Evolutionary conservation across 1,140 invertebrate species (phyloP).

Genomic region (Venturia canescens): DNA sequence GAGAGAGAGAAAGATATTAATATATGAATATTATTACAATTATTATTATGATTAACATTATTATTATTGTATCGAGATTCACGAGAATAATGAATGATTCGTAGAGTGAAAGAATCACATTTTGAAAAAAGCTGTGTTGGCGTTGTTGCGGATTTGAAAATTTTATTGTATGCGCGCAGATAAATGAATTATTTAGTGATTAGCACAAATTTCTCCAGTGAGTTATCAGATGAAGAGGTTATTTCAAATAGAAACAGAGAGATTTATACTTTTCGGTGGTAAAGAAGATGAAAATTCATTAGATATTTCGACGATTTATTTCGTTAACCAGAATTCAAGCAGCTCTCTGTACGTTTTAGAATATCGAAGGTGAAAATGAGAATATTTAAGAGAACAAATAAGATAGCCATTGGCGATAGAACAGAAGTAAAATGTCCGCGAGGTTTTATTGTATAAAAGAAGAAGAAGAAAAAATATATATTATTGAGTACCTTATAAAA

Average conservation of each 20-base stretch:
- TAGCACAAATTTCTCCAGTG: not conserved
- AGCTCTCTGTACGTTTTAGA: too few species aligned
- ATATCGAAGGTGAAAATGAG: not conserved
- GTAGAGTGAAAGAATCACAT: slow-evolving; percentile 19
- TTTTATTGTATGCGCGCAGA: slow-evolving; percentile 32
- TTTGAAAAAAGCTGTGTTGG: not conserved
- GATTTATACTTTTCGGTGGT: too few species aligned
- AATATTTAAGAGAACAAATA: not conserved
- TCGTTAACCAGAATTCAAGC: too few species aligned
- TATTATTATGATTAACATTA: slow-evolving; percentile 29
- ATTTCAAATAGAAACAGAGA: too few species aligned
- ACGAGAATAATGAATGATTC: slow-evolving; percentile 18
- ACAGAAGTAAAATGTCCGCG: not conserved
- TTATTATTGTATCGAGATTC: slow-evolving; percentile 46
- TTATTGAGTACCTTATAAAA: slow-evolving; percentile 43
- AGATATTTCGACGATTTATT: too few species aligned
- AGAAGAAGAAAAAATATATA: slow-evolving; percentile 2
- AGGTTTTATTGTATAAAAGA: slow-evolving; percentile 40
- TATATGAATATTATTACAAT: slow-evolving; percentile 56
- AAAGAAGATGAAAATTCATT: too few species aligned
- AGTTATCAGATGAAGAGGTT: too few species aligned
- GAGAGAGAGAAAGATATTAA: slow-evolving; percentile 54
- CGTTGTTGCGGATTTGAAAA: slow-evolving; percentile 40
- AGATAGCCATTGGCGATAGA: not conserved
- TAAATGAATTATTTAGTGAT: not conserved